Evolutionary conservation across 92 coral and sea anemone species (phyloP).

Genomic region (Palythoa caribaeorum): DNA sequence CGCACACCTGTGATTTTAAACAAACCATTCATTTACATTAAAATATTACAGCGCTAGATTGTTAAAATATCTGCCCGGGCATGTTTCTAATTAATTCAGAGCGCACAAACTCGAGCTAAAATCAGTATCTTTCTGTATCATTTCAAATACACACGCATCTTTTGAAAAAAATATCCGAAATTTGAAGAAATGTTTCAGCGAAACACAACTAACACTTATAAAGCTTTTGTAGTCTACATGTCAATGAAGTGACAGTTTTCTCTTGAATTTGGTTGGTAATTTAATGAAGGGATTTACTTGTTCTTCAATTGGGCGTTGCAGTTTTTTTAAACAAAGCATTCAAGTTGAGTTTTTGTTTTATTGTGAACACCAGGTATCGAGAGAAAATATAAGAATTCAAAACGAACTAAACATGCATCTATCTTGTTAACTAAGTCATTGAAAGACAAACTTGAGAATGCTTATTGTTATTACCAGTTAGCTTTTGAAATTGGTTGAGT

Average conservation of each 20-base stretch:
- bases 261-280: constrained; percentile 19
- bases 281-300: constrained; percentile 43
- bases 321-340: not conserved
- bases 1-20: constrained; percentile 38
- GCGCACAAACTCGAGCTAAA: no score
- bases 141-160: not conserved
- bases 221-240: constrained; percentile 11
- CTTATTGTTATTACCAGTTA: constrained; percentile 9
- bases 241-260: constrained; percentile 16
- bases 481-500: constrained; percentile 14
- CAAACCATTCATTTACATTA: constrained; percentile 34
- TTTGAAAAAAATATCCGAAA: not conserved
- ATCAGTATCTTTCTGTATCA: not conserved
- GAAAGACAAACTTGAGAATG: not conserved
- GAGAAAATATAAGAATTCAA: not conserved
- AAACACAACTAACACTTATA: not conserved
- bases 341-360: constrained; percentile 16
- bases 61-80: constrained; percentile 45
- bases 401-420: not conserved
- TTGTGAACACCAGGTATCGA: not conserved
- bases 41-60: constrained; percentile 12
- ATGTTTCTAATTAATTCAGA: constrained; percentile 8
- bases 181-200: not conserved
- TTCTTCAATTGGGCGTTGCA: constrained; percentile 34
- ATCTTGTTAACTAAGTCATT: not conserved